Base-by-base conservation (phyloP, 2,113 vertebrate species). In the Sinocyclocheilus anshuiensis region DNA sequence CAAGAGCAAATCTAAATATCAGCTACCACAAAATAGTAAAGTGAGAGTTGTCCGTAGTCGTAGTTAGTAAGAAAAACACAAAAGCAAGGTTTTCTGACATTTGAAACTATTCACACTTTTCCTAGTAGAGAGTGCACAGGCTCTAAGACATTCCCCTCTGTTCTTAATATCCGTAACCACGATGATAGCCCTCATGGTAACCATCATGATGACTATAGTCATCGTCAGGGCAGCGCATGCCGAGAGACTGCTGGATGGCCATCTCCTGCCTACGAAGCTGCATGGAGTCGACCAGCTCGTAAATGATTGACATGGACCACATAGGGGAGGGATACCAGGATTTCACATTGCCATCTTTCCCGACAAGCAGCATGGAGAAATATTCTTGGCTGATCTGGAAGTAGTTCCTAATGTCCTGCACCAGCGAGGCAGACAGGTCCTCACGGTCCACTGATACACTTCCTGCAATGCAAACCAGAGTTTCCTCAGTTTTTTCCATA, bases 321-420 rank as follows among this genome's bases (percentile, higher is more conserved):
- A 97, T 96, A 3, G 96, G 96, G 18, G 96, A 97, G 78, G 96
- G 96, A 87, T 97, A 97, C 97, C 97, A 97, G 81, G 97, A 97
- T 89, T 97, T 97, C 75, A 97, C 96, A 0, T 97, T 97, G 81
- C 97, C 96, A 5, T 97, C 97, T 92, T 97, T 97, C 76, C 97
- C 97, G 90, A 97, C 96, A 10, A 97, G 94, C 75, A 97, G 95
- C 97, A 97, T 97, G 85, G 96, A 97, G 93, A 97, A 97, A 89
- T 97, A 96, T 86, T 97, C 96, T 0, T 95, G 94, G 88, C 96
- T 97, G 88, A 97, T 94, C 92, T 97, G 97, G 89, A 97, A 97
- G 88, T 97, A 97, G 91, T 97, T 96, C 80, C 96, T 91, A 76
- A 97, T 95, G 87, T 97, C 96, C 92, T 94, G 95, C 90, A 96